Base-by-base conservation (phyloP, 1,140 invertebrate genomes). In the Formica exsecta region DNA sequence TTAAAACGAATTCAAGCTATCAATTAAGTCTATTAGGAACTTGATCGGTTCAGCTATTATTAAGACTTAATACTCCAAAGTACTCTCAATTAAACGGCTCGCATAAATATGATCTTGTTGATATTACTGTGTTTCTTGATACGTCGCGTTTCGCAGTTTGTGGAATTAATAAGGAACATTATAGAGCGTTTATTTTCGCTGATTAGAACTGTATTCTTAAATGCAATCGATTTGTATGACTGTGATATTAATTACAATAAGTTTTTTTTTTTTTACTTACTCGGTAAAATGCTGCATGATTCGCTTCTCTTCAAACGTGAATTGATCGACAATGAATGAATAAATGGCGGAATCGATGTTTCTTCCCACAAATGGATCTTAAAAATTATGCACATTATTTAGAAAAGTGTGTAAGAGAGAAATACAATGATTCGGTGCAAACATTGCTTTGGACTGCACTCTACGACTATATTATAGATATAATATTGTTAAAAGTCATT, bases 111-210 rank as follows among this genome's bases (percentile, higher is more conserved):
- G 41, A 11, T 51, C 48, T 51, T 51, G 44, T 48, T 16, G 41
- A 44, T 8, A 44, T 11, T 44, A 44, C 1, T 13, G 4, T 19
- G 5, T 19, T 2, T 16, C 44, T 48, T 48, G 57, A 85, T 22
- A 71, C 44, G 36, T 79, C 59, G 41, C 44, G 44, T 73, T 65
- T 68, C 36, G 13, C 25, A 48, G 22, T 54, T 51, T 7, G 25
- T 77, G 29, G 11, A 85, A 73, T 76, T 80, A 44, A 76, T 65
- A 86, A 91, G 84, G 73, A 90, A 88, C 83, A 88, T 90, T 88
- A 65, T 79, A 87, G 89, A 90, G 62, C 68, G 62, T 88, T 91
- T 90, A 91, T 90, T 91, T 73, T 85, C 32, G 32, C n/a, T 38
- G 83, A 81, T 88, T 90, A 88, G 74, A 90, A 87, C 61, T 81